phyloP scores from a whole-genome alignment of 1,140 invertebrate species.

The Neodiprion pinetum region DNA sequence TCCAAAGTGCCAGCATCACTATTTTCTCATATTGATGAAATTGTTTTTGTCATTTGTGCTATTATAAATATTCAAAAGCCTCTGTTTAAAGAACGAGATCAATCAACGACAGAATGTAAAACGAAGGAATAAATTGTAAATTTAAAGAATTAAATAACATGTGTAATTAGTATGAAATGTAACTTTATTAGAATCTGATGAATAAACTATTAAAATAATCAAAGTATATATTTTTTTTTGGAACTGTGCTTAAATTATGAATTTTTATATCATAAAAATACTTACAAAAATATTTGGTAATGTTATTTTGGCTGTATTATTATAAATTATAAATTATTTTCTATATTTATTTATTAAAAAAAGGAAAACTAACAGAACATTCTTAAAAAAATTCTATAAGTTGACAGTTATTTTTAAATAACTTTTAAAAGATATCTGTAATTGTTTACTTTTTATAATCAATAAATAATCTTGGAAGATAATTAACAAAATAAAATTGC shows the following conservation, averaged over 20 bases:
- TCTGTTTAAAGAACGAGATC: background rate
- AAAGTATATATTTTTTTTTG: background rate
- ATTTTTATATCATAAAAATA: no score
- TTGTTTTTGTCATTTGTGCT: background rate
- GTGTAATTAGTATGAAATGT: no score
- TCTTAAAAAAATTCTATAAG: background rate
- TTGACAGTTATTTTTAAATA: background rate
- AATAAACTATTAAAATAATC: background rate
- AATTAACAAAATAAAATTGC: background rate
- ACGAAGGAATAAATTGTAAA: background rate
- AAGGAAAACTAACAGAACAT: background rate
- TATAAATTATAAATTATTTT: no score
- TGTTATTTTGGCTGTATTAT: background rate
- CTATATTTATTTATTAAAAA: background rate
- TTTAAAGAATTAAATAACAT: no score
- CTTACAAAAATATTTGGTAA: no score
- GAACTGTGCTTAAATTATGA: background rate
- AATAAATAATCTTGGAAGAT: background rate
- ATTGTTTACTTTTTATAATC: background rate
- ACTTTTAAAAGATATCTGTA: background rate
- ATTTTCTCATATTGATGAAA: background rate
- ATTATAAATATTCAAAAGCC: background rate
- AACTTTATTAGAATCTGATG: background rate
- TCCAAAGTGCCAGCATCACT: background rate
- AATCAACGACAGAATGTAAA: no score